Evolutionary conservation across 2,113 vertebrate genomes (phyloP).

Genomic region (Reinhardtius hippoglossoides): DNA sequence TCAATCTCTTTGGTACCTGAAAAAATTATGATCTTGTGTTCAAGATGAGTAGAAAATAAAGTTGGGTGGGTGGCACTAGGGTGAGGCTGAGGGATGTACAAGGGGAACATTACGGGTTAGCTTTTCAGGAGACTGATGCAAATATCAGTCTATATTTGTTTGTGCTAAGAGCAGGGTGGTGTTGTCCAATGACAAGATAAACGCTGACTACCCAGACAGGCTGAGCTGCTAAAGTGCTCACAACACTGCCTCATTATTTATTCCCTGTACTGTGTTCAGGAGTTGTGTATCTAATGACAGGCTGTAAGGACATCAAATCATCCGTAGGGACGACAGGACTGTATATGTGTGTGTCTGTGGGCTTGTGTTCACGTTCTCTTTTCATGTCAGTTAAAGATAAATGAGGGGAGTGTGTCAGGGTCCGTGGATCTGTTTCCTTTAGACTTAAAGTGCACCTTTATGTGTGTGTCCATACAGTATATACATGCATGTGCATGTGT

Average conservation of each 20-base stretch:
- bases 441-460: too few species aligned
- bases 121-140: slow-evolving; percentile 18
- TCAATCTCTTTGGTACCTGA: too few species aligned
- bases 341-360: slow-evolving; percentile 32
- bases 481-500: not conserved
- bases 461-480: not conserved
- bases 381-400: slow-evolving; percentile 24
- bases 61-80: not conserved
- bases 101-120: not conserved
- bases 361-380: not conserved
- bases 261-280: slow-evolving; percentile 31
- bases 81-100: not conserved
- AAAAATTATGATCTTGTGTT: too few species aligned
- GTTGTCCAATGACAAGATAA: slow-evolving; percentile 57
- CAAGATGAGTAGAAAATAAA: not conserved
- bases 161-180: slow-evolving; percentile 43
- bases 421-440: not conserved
- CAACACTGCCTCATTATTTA: slow-evolving; percentile 59
- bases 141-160: slow-evolving; percentile 31
- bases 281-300: slow-evolving; percentile 51
- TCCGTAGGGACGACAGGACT: slow-evolving; percentile 15
- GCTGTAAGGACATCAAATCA: slow-evolving; percentile 51
- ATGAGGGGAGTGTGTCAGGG: slow-evolving; percentile 1
- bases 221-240: slow-evolving; percentile 30
- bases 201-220: slow-evolving; percentile 44